phyloP scores from a whole-genome alignment of 2,113 vertebrate species.

The Microcebus lehilahytsara region DNA sequence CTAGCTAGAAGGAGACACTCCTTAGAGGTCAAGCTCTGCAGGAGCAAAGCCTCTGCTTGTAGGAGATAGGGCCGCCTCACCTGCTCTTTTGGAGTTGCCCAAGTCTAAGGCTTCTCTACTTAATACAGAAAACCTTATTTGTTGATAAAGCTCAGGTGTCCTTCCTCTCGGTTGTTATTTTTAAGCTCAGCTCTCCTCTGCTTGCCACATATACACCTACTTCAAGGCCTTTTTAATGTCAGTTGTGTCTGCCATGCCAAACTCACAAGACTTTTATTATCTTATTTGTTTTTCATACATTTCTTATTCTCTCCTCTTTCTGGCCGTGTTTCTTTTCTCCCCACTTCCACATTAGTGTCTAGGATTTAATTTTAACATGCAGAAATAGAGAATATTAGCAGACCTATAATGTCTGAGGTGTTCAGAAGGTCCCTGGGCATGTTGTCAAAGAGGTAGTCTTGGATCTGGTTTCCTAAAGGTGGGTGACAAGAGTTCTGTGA shows the following conservation, averaged over 20 bases:
- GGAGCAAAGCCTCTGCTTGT: not conserved
- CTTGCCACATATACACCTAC: not conserved
- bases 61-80: not conserved
- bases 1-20: not conserved
- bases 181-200: not conserved
- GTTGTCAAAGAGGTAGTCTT: not conserved
- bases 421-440: not conserved
- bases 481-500: not conserved
- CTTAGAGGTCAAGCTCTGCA: not conserved
- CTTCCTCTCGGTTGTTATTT: not conserved
- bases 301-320: not conserved
- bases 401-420: not conserved
- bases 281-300: not conserved
- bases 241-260: not conserved
- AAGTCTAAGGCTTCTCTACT: not conserved
- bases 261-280: not conserved
- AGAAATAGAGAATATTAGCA: not conserved
- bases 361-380: not conserved
- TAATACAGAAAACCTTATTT: not conserved
- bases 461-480: not conserved
- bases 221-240: not conserved
- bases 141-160: slow-evolving; percentile 21
- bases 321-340: not conserved
- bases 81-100: not conserved
- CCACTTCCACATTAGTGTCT: not conserved